These are phyloP conservation scores for Macrotus californicus DNA, from an alignment of 2,113 vertebrate species.

Conservation along the genomic window DNA sequence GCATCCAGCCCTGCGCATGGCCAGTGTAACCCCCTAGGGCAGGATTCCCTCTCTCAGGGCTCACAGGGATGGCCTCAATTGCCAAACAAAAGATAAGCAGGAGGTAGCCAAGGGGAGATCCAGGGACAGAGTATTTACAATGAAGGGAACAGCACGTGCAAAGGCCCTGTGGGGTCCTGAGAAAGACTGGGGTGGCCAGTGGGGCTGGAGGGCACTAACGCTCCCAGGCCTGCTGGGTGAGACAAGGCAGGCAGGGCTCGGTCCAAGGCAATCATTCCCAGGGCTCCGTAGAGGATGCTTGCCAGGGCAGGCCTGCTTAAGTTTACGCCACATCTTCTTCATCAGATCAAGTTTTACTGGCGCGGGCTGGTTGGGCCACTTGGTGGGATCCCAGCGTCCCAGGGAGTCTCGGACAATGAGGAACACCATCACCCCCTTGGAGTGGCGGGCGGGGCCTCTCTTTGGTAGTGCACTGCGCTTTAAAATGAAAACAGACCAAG, in stretches of 20 bases:
- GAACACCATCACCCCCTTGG: too few species aligned
- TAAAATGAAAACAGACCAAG: constrained; percentile 6
- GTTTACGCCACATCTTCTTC: neutral
- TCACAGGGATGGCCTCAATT: fast-evolving
- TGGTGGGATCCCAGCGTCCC: too few species aligned
- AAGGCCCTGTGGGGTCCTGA: neutral
- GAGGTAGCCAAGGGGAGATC: neutral
- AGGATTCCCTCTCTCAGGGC: fast-evolving
- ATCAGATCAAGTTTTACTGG: too few species aligned
- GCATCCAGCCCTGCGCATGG: neutral
- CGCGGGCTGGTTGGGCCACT: too few species aligned
- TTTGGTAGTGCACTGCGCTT: too few species aligned
- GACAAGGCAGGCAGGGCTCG: fast-evolving
- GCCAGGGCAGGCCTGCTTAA: neutral
- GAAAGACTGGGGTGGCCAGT: neutral
- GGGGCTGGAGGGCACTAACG: neutral
- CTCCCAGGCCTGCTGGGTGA: neutral
- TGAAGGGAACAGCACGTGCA: neutral
- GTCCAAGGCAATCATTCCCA: neutral
- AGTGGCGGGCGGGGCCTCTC: too few species aligned
- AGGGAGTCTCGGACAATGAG: too few species aligned
- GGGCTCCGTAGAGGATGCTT: neutral
- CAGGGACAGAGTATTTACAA: neutral
- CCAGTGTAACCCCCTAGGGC: neutral
- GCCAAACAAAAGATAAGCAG: neutral